Base-by-base conservation (phyloP, 2,113 vertebrate species). In the Gasterosteus nipponicus region DNA sequence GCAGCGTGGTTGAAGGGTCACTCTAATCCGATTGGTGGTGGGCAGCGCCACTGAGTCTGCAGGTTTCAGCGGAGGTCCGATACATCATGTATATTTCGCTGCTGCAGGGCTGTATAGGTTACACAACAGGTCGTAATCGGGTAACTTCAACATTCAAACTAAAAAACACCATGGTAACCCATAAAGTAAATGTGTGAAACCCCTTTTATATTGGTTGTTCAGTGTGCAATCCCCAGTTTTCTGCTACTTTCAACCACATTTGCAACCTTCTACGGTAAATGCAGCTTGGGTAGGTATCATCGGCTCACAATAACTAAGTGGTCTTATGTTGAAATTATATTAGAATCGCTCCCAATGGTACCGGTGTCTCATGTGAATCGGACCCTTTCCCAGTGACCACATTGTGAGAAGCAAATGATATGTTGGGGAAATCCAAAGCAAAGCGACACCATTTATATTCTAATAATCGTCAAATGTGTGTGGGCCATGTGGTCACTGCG, bases 1-100 rank as follows among this genome's bases (percentile, higher is more conserved):
- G 68, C 64, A 74, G 64, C 66, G 69, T 56, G 68, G 66, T 22
- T 54, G 42, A 76, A 70, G 73, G 81, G 68, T 87, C 63, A 74
- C 29, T 82, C 77, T 38, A 2, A 58, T 72, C 54, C 69, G 71
- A 71, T 6, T 61, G 64, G 49, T 47, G 26, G 31, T 47, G n/a
- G 41, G 56, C 29, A 16, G 35, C 15, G 2, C 33, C 26, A 64
- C 5, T 22, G 53, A 51, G 54, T 26, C 51, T 33, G 58, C 18
- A 10, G 26, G 26, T 26, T 57, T 22, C 22, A 19, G 26, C 39
- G 10, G 68, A 57, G 31, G 47, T 33, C 39, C 31, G 42, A 69
- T 5, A 62, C 38, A 66, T 58, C 8, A 18, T 35, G 15, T 11
- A 19, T 39, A 18, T 63, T 63, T 41, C 39, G 15, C 12, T 9